phyloP scores from a whole-genome alignment of 2,888 invertebrate species.

The Pristionchus arcanus region DNA sequence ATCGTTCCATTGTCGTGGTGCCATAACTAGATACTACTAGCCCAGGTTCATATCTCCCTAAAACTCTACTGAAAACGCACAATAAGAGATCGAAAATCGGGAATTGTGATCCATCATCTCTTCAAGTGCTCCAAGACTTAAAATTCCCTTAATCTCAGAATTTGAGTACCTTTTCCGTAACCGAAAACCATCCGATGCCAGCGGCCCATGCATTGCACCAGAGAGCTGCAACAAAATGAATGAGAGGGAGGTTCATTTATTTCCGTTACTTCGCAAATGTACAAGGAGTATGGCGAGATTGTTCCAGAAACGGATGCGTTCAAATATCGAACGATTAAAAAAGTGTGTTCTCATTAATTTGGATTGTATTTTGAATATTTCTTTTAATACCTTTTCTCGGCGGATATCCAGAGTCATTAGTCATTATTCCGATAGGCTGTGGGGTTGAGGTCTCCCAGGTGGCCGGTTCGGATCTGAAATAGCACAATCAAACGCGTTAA shows the following conservation, averaged over 20 bases:
- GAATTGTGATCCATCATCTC: too few species aligned
- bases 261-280: not conserved
- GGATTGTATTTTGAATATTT: too few species aligned
- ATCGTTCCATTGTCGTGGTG: too few species aligned
- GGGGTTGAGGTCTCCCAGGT: slow-evolving; percentile 37
- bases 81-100: too few species aligned
- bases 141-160: not conserved
- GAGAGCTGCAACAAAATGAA: slow-evolving; percentile 6
- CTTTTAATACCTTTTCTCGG: slow-evolving; percentile 53
- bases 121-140: too few species aligned
- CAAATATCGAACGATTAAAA: too few species aligned
- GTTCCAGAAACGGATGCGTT: too few species aligned
- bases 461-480: not conserved
- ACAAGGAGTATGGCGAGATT: too few species aligned
- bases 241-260: not conserved
- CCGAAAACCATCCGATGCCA: slow-evolving; percentile 55
- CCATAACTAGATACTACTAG: too few species aligned
- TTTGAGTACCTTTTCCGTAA: slow-evolving; percentile 42
- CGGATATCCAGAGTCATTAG: slow-evolving; percentile 37
- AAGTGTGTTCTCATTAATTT: too few species aligned
- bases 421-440: slow-evolving; percentile 49
- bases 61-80: too few species aligned
- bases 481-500: not conserved
- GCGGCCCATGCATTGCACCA: slow-evolving; percentile 56
- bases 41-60: too few species aligned